Conservation (phyloP, 2,797 vertebrate genomes). For the Hippoglossus hippoglossus region DNA sequence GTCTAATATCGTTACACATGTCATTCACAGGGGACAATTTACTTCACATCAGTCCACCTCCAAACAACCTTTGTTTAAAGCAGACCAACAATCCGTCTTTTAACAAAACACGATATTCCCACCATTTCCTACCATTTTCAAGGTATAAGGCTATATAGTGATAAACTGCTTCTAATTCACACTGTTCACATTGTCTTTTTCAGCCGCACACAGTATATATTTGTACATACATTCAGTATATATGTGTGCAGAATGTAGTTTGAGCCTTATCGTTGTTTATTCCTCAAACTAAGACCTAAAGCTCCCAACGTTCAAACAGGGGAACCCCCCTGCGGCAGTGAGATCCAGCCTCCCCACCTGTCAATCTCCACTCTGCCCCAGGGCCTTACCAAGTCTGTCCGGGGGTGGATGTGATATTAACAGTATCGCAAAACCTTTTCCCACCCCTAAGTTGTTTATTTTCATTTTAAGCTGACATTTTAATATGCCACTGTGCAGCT, state of each 20-base stretch:
- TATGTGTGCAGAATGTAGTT: constrained; percentile 45
- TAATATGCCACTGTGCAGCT: constrained; percentile 72
- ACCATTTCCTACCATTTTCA: too few relatives aligned
- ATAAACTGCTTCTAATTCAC: neutral
- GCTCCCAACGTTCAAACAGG: constrained; percentile 72
- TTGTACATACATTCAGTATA: neutral
- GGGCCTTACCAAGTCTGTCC: constrained; percentile 78
- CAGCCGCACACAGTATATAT: neutral
- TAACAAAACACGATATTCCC: too few relatives aligned
- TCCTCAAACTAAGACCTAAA: constrained; percentile 79
- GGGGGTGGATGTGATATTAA: constrained; percentile 77
- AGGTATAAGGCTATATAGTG: too few relatives aligned
- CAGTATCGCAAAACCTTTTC: constrained; percentile 73
- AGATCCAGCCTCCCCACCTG: constrained; percentile 79
- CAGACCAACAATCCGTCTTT: too few relatives aligned
- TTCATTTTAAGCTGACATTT: constrained; percentile 83
- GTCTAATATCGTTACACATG: too few relatives aligned
- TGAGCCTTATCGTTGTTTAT: constrained; percentile 72
- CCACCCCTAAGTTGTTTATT: constrained; percentile 83
- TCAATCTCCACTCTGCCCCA: constrained; percentile 80
- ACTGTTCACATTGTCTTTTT: neutral
- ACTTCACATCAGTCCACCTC: too few relatives aligned
- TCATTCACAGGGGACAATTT: too few relatives aligned
- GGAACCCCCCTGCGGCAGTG: constrained; percentile 73
- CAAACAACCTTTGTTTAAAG: too few relatives aligned